Percentiles rank a stretch among this genome's conserved stretches.
Evolutionary conservation across 2,888 invertebrate genomes (phyloP).

Genomic region (Tachina lurida): DNA sequence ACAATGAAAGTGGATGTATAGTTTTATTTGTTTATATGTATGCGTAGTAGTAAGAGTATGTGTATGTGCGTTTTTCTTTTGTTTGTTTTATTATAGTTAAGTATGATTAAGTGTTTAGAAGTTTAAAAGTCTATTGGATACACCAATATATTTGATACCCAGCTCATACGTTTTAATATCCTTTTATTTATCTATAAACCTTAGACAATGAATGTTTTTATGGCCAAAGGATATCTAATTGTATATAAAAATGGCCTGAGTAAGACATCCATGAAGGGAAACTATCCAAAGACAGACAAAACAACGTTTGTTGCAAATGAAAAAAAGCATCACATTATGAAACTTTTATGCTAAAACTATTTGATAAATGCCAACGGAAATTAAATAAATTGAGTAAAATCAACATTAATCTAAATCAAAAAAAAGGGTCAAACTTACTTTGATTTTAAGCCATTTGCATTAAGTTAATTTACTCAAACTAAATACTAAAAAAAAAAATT

Average conservation of each 20-base stretch:
- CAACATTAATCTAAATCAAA: constrained; percentile 1
- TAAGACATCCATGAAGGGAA: neutral
- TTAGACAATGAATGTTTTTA: constrained; percentile 43
- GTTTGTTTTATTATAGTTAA: neutral
- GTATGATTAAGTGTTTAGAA: constrained; percentile 60
- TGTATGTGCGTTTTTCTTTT: neutral
- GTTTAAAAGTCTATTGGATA: constrained; percentile 63
- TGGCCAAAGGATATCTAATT: constrained; percentile 57
- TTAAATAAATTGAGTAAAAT: constrained; percentile 35
- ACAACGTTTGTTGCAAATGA: neutral
- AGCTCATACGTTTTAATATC: neutral
- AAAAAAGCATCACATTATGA: constrained; percentile 13
- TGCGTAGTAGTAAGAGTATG: neutral
- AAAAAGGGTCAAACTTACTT: constrained; percentile 19
- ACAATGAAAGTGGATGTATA: too few species aligned
- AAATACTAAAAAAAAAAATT: too few species aligned
- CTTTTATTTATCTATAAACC: constrained; percentile 25
- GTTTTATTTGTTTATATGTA: neutral
- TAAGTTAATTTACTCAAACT: too few species aligned
- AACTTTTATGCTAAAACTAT: constrained; percentile 53
- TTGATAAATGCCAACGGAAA: constrained; percentile 55
- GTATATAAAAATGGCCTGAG: constrained; percentile 33
- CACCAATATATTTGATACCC: constrained; percentile 40
- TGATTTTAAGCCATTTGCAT: neutral
- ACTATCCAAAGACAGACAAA: neutral